Percentiles rank a stretch among this genome's conserved stretches.
Conservation (phyloP, 2,113 vertebrate species). For the Clarias magur region DNA sequence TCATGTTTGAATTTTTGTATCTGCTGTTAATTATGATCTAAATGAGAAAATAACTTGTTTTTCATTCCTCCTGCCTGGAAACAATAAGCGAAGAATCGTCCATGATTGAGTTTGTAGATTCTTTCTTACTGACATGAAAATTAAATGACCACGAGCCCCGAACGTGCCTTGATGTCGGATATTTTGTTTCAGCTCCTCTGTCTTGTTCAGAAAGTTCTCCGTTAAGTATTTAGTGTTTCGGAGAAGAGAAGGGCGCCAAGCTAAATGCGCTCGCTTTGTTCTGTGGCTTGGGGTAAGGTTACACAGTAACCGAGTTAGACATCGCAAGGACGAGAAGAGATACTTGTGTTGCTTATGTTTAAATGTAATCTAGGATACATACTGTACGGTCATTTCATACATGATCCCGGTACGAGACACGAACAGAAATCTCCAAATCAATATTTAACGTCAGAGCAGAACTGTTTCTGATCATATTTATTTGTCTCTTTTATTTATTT, state of each 20-base stretch:
- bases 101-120: background rate
- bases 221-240: constrained; percentile 29
- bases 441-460: constrained; percentile 66
- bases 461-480: constrained; percentile 72
- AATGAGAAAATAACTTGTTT: constrained; percentile 4
- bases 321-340: background rate
- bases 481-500: constrained; percentile 74
- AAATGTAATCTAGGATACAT: background rate
- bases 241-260: constrained; percentile 36
- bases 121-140: constrained; percentile 24
- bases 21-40: background rate
- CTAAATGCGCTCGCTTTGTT: constrained; percentile 19
- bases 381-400: background rate
- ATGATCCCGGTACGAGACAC: background rate
- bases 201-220: constrained; percentile 13
- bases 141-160: background rate
- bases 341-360: background rate
- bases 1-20: background rate
- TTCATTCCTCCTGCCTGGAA: background rate
- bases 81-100: background rate
- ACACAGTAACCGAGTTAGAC: background rate
- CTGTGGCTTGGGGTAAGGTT: constrained; percentile 26
- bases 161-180: constrained; percentile 33
- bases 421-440: constrained; percentile 57
- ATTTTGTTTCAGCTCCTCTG: background rate